Conservation (phyloP, 2,888 invertebrate species). For the Drosophila anomalipes region DNA sequence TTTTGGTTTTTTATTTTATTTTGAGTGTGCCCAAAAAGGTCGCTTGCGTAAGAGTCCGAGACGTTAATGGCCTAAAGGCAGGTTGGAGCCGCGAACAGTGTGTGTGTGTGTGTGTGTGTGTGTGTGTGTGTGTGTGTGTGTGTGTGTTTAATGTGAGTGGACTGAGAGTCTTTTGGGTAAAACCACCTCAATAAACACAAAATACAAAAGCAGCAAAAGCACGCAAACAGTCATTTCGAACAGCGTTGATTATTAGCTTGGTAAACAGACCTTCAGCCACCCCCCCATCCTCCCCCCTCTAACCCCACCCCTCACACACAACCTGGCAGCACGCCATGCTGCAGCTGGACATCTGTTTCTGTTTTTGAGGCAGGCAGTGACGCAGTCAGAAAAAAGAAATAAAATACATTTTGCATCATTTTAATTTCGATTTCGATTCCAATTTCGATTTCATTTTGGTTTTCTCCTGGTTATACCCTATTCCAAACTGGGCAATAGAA, state of each 20-base stretch:
- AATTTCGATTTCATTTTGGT: slow-evolving; percentile 40
- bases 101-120: slow-evolving; percentile 23
- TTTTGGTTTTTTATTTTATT: slow-evolving; percentile 15
- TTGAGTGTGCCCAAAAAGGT: slow-evolving; percentile 51
- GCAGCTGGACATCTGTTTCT: slow-evolving; percentile 41
- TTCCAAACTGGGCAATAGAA: background rate
- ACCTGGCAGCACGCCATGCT: background rate
- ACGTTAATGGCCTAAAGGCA: slow-evolving; percentile 42
- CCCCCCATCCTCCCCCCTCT: background rate
- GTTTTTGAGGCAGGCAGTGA: slow-evolving; percentile 18
- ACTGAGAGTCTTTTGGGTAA: slow-evolving; percentile 32
- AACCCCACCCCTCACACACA: too few species aligned
- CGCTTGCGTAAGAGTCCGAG: slow-evolving; percentile 44
- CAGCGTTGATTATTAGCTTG: slow-evolving; percentile 52
- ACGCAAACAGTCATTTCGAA: slow-evolving; percentile 39
- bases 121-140: slow-evolving; percentile 1
- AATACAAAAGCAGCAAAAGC: background rate
- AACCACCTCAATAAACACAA: slow-evolving; percentile 38
- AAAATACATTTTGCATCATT: slow-evolving; percentile 33
- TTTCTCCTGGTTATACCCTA: slow-evolving; percentile 1
- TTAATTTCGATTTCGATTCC: slow-evolving; percentile 45
- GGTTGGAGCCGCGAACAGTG: slow-evolving; percentile 16
- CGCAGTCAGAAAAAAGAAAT: slow-evolving; percentile 29
- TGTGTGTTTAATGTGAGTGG: slow-evolving; percentile 8
- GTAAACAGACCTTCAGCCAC: slow-evolving; percentile 40